These are phyloP conservation scores for Zaprionus capensis DNA, from an alignment of 1,140 invertebrate genomes.

Conservation along the genomic window DNA sequence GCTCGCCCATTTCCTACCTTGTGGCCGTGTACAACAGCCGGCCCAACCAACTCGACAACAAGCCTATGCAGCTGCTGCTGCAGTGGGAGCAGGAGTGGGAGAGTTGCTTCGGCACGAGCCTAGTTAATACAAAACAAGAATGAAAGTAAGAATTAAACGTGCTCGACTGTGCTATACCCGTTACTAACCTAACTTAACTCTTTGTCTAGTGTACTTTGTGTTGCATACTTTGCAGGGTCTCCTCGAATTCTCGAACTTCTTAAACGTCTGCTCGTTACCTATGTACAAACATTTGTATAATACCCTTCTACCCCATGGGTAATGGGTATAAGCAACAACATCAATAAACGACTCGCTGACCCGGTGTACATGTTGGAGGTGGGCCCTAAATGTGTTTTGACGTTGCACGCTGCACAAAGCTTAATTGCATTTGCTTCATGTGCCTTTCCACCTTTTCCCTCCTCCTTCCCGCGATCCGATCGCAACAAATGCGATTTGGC, in stretches of 20 bases:
- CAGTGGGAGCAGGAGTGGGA: background rate
- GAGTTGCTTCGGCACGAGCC: conserved; percentile 15
- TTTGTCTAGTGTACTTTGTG: too few species aligned
- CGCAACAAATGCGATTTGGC: conserved; percentile 42
- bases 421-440: conserved; percentile 71
- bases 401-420: conserved; percentile 52
- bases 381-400: conserved; percentile 64
- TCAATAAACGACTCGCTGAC: conserved; percentile 66
- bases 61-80: conserved; percentile 5
- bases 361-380: conserved; percentile 17
- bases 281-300: too few species aligned
- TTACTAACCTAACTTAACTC: too few species aligned
- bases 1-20: conserved; percentile 54
- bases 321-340: conserved; percentile 44
- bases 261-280: too few species aligned
- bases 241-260: too few species aligned
- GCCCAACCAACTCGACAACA: conserved; percentile 66
- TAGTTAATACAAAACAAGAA: conserved; percentile 63
- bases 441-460: background rate
- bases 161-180: too few species aligned
- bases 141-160: background rate
- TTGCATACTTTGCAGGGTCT: too few species aligned
- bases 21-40: conserved; percentile 63
- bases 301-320: too few species aligned
- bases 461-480: conserved; percentile 8